Evolutionary conservation across 2,113 vertebrate genomes (phyloP), one percentile per base, ranked within the genome.

Genomic region (Macquaria australasica): DNA sequence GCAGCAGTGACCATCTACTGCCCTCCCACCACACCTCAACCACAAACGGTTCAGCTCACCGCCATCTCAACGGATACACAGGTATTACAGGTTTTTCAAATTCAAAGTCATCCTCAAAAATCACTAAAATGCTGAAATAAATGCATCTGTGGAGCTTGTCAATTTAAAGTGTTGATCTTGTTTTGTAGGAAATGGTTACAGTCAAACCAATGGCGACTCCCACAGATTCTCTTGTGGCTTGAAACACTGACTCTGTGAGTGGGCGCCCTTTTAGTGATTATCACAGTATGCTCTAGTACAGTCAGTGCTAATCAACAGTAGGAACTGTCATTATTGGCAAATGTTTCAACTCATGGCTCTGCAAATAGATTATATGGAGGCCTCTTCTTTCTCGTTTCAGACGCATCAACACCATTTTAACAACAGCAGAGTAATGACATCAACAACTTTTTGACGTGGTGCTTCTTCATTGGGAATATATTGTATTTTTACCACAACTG

Each of bases 401-500:
- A 90, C 79, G 63, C 78, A 63, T 88, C 94, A 94, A 93, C 77
- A 69, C 90, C 87, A 77, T 92, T 85, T 77, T 79, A 91, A 90
- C 86, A 95, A 95, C 91, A 92, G 90, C 94, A 95, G 91, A 93
- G 84, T 92, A 93, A 92, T 92, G 88, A 87, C 86, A 87, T 92
- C 89, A 53, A 87, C 91, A 89, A 87, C 87, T 93, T 93, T 85
- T 93, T 94, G 96, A 94, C 91, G 93, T 96, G 98, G 97, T 98
- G 97, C 97, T 99, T 95, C 95, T 94, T 96, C 96, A 87, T 87
- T 88, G 85, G 87, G 73, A 96, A 93, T 95, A 96, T 95, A 96
- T 94, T 97, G 96, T 97, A 96, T 96, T 98, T 97, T 98, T 97
- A 97, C 95, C 96, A 95, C 96, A 92, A 91, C 31, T 73, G n/a